phyloP scores from a whole-genome alignment of 2,113 vertebrate genomes.

The Illadopsis cleaveri region DNA sequence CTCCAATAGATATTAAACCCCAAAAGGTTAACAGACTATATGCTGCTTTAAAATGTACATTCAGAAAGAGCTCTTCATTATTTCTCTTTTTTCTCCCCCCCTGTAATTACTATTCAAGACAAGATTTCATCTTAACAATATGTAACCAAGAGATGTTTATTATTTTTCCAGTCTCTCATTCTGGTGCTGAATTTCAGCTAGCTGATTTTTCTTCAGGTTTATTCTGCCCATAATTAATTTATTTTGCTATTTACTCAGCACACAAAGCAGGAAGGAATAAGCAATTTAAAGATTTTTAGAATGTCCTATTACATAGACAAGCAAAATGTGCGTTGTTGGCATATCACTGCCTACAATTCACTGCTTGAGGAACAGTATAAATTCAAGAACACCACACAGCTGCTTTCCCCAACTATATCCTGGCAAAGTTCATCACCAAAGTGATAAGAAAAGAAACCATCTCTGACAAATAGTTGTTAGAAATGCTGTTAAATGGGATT shows the following conservation, averaged over 20 bases:
- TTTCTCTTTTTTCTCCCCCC: fast-evolving
- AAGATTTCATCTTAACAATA: background rate
- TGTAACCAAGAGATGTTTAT: background rate
- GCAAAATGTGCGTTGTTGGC: background rate
- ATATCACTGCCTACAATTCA: background rate
- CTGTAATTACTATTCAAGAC: background rate
- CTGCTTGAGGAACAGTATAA: background rate
- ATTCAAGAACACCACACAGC: background rate
- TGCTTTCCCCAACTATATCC: background rate
- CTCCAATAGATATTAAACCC: background rate
- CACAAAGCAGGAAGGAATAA: background rate
- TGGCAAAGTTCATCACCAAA: background rate
- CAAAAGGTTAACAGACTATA: background rate
- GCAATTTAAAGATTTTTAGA: background rate
- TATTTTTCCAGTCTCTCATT: background rate
- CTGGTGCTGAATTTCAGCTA: background rate
- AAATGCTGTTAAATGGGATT: background rate
- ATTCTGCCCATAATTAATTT: background rate
- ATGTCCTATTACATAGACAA: background rate
- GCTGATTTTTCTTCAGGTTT: background rate
- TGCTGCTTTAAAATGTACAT: background rate
- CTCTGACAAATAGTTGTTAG: background rate
- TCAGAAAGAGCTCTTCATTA: background rate
- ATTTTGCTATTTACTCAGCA: background rate
- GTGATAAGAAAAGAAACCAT: background rate